Base-by-base conservation (phyloP, 2,797 vertebrate species). In the Ara ararauna region DNA sequence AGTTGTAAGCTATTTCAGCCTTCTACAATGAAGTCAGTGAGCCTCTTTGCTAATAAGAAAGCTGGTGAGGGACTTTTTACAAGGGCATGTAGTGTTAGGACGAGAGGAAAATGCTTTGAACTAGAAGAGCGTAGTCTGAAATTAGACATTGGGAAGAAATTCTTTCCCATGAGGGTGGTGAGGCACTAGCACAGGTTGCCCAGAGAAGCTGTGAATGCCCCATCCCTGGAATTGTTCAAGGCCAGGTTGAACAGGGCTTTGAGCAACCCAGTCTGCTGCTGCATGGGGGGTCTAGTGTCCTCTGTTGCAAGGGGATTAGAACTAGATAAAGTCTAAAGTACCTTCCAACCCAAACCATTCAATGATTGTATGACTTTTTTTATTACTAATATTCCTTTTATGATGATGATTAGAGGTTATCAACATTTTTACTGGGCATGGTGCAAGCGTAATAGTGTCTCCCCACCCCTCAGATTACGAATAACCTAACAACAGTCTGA, bases 381-480 rank as follows among this genome's bases (percentile, higher is more conserved):
- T 92, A 79, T 87, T 77, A 40, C 30, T 44, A 26, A 26, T 53
- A 48, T n/a, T 87, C 66, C 32, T 85, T 93, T 91, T 82, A 80
- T 56, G 64, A 45, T 0, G 0, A 50, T 40, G 30, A 76, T 94
- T 68, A 90, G 70, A 85, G 47, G 13, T 68, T 68, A 87, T 58
- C 67, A 81, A 92, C 3, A 2, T 32, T 79, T 93, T 60, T 79
- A 85, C 32, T 8, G 5, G 40, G 38, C 30, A 77, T 13, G 4
- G 64, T 90, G 62, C 71, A 96, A 89, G 66, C 53, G 54, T 70
- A 74, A 85, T 85, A 68, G 65, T 48, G 44, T 89, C 50, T 85
- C 64, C 27, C 54, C 16, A 6, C 51, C 44, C 64, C 61, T 91
- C 65, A 77, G 45, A 67, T 91, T 80, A 48, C 78, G 22, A 72